Percentiles rank a stretch among this genome's conserved stretches.
Evolutionary conservation across 2,888 invertebrate species (phyloP).

Genomic region (Tenthredo livida): DNA sequence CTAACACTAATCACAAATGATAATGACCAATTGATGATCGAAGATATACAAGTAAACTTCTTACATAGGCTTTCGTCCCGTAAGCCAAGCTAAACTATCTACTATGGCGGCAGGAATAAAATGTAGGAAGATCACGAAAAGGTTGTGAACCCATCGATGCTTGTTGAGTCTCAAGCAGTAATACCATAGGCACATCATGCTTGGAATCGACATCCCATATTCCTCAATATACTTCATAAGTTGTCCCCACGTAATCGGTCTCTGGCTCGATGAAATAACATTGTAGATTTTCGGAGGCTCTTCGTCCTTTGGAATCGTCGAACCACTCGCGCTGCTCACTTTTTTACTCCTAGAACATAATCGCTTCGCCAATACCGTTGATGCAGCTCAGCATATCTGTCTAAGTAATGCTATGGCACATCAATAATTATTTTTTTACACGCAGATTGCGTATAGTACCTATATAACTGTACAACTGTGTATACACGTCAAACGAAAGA

Average conservation of each 20-base stretch:
- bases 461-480: no score
- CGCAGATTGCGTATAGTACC: no score
- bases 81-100: slow-evolving; percentile 79
- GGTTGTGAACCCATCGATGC: slow-evolving; percentile 79
- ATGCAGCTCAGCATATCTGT: background rate
- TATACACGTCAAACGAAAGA: background rate
- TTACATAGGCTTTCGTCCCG: slow-evolving; percentile 83
- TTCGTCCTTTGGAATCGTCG: slow-evolving; percentile 60
- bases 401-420: background rate
- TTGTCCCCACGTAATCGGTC: slow-evolving; percentile 88
- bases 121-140: slow-evolving; percentile 81
- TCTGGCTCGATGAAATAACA: slow-evolving; percentile 90
- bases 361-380: background rate
- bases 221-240: slow-evolving; percentile 81
- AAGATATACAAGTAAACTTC: slow-evolving; percentile 66
- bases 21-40: background rate
- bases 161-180: slow-evolving; percentile 82
- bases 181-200: slow-evolving; percentile 83
- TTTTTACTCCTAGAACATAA: slow-evolving; percentile 22
- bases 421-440: no score
- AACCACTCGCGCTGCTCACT: slow-evolving; percentile 38
- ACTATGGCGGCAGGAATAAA: slow-evolving; percentile 82
- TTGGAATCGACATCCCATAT: slow-evolving; percentile 80
- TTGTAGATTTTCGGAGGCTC: slow-evolving; percentile 88
- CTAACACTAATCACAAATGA: background rate